Conservation (phyloP, 2,113 vertebrate genomes). For the Hepsetus odoe region DNA sequence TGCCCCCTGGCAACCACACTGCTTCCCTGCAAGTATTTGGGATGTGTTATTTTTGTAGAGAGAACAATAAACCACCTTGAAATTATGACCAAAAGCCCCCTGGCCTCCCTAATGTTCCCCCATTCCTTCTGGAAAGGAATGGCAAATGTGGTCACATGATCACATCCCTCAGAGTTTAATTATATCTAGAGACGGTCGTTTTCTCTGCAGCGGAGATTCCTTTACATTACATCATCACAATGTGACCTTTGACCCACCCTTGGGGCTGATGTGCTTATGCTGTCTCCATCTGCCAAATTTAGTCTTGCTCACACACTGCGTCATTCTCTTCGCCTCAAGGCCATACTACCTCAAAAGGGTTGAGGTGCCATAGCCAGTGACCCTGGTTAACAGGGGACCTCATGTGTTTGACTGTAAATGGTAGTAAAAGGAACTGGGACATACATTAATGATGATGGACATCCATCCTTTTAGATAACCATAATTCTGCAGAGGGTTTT, state of each 20-base stretch:
- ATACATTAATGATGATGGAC: neutral
- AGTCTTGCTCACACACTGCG: neutral
- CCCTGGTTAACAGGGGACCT: neutral
- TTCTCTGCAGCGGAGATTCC: slow-evolving; percentile 43
- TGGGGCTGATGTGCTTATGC: neutral
- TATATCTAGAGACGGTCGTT: slow-evolving; percentile 38
- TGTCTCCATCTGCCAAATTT: slow-evolving; percentile 15
- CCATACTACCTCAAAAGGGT: neutral
- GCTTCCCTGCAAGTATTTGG: slow-evolving; percentile 36
- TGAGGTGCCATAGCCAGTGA: neutral
- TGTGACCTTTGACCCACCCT: slow-evolving; percentile 46
- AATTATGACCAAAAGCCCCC: slow-evolving; percentile 34
- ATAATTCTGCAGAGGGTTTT: neutral
- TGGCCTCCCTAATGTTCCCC: slow-evolving; percentile 1
- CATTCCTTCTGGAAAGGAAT: slow-evolving; percentile 22
- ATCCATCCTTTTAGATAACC: neutral
- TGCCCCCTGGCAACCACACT: slow-evolving; percentile 33
- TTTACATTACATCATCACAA: slow-evolving; percentile 57
- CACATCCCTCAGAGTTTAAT: slow-evolving; percentile 35
- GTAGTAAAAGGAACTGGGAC: neutral
- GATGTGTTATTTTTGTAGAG: slow-evolving; percentile 51
- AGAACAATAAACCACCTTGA: slow-evolving; percentile 52
- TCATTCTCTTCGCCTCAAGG: neutral
- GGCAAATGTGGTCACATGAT: slow-evolving; percentile 38
- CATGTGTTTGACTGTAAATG: neutral